Base-by-base conservation (phyloP, 2,797 vertebrate species). In the Malacoctenus gilli region DNA sequence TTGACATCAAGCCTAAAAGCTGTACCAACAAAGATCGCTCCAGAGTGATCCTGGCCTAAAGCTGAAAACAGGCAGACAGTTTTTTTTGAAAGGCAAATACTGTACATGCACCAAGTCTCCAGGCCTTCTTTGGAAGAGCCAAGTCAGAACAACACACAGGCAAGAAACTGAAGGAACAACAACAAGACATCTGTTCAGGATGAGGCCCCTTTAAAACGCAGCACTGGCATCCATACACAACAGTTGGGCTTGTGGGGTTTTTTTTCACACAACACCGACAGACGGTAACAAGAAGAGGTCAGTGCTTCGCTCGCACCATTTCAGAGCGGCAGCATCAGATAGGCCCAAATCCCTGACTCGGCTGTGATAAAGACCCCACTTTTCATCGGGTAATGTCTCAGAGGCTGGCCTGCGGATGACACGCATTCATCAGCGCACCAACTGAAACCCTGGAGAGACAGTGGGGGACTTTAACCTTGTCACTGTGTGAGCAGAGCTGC, bases 391-490 rank as follows among this genome's bases (percentile, higher is more conserved):
- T 77, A 77, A 79, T 50, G 36, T 75, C 61, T 72, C 66, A 66
- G 20, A 66, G 61, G 65, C 60, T 32, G 8, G 55, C 59, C 58
- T 35, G 47, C 57, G 59, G 67, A 70, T 75, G 77, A 84, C 77
- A 68, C 68, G 48, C 74, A 82, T 83, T 82, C 59, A 80, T 85
- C 79, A 83, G 74, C 47, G 30, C 34, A 34, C 58, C 63, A 75
- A 79, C 66, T 68, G 69, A 81, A 84, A 63, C 59, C 83, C 57
- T 14, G 36, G 75, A 69, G 75, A 82, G 62, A 58, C 51, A 22
- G 65, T 6, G n/a, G 22, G n/a, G 58, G 39, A 59, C 74, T 75
- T 77, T 84, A 84, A 86, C 85, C 85, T 87, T 72, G 77, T 74
- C 77, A 80, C 66, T 43, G 68, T 78, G 71, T 51, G 70, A 77